Conservation (phyloP, 2,888 invertebrate genomes). For the Caradrina clavipalpis region DNA sequence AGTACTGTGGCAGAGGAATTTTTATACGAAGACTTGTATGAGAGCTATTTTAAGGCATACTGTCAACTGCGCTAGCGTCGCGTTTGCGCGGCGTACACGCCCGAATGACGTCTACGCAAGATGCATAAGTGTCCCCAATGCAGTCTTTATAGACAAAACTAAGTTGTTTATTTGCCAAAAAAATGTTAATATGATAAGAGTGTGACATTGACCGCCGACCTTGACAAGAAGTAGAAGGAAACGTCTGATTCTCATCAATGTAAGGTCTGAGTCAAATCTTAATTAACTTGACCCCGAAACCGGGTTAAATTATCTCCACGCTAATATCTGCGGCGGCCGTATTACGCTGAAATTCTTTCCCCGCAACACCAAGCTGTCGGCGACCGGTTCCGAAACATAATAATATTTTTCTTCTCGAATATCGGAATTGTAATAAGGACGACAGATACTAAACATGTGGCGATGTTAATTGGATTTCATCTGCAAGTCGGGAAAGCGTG, state of each 20-base stretch:
- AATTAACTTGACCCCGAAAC: conserved; percentile 32
- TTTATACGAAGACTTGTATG: not conserved
- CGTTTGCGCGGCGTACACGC: not conserved
- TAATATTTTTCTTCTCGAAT: not conserved
- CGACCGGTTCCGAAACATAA: conserved; percentile 12
- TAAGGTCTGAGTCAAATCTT: conserved; percentile 39
- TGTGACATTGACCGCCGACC: conserved; percentile 38
- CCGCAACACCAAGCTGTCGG: not conserved
- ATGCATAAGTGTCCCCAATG: not conserved
- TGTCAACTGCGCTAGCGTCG: conserved; percentile 7
- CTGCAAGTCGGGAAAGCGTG: not conserved
- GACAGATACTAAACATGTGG: conserved; percentile 20
- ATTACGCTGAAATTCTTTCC: conserved; percentile 8
- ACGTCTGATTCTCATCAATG: conserved; percentile 47
- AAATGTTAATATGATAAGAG: conserved; percentile 1
- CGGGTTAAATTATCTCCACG: conserved; percentile 30
- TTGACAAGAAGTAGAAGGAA: conserved; percentile 42
- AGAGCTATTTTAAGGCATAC: not conserved
- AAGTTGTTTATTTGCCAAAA: conserved; percentile 10
- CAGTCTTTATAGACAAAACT: not conserved
- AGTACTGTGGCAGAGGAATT: conserved; percentile 22
- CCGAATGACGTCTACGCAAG: not conserved
- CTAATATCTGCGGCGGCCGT: conserved; percentile 15
- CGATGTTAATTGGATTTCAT: conserved; percentile 17
- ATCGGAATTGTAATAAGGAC: not conserved